Percentiles rank a stretch among this genome's conserved stretches.
These are phyloP conservation scores for Lycopodina hypogea DNA, from an alignment of 37 sponge, comb jelly and placozoan species.

Conservation along the genomic window DNA sequence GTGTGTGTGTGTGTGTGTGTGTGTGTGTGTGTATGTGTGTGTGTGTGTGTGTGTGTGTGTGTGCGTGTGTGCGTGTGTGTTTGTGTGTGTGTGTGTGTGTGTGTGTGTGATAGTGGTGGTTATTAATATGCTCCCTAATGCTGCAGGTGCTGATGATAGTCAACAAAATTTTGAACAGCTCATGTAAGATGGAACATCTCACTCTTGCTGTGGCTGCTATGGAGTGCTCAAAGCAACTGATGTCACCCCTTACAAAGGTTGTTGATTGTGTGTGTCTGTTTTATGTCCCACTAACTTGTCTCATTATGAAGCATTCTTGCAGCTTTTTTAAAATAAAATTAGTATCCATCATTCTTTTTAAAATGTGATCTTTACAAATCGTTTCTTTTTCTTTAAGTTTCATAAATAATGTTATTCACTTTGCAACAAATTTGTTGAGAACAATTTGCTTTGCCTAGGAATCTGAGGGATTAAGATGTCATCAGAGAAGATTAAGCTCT, in stretches of 20 bases:
- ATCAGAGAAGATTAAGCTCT: slow-evolving; percentile 6
- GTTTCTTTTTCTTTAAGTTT: background rate
- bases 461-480: slow-evolving; percentile 1
- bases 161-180: slow-evolving; percentile 58
- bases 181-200: slow-evolving; percentile 72
- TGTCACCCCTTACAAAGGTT: too few relatives aligned
- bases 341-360: too few relatives aligned
- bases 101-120: too few relatives aligned
- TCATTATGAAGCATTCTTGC: too few relatives aligned
- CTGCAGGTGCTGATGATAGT: slow-evolving; percentile 50
- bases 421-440: background rate
- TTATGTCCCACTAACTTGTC: too few relatives aligned
- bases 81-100: too few relatives aligned
- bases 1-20: too few relatives aligned
- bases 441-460: background rate
- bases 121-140: too few relatives aligned
- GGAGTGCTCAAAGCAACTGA: slow-evolving; percentile 3
- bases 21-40: background rate
- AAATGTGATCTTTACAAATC: too few relatives aligned
- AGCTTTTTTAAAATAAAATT: too few relatives aligned
- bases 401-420: background rate
- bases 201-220: slow-evolving; percentile 64
- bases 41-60: background rate
- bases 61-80: too few relatives aligned
- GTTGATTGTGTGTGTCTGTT: background rate